phyloP scores from a whole-genome alignment of 2,113 vertebrate genomes.

The Mesocricetus auratus region DNA sequence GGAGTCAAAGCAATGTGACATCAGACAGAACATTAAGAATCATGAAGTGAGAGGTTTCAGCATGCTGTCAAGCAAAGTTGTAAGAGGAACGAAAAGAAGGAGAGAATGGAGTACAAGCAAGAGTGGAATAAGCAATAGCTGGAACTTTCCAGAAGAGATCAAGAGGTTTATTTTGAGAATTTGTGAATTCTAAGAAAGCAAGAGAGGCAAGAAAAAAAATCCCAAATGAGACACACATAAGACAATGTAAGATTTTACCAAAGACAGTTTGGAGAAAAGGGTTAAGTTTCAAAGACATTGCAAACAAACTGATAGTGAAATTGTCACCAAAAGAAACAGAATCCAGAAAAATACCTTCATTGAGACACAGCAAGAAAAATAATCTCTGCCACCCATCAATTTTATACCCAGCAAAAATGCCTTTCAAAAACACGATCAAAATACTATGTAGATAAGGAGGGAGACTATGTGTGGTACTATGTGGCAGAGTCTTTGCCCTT shows the following conservation, averaged over 20 bases:
- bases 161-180: not conserved
- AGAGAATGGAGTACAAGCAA: not conserved
- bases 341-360: not conserved
- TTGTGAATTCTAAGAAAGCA: not conserved
- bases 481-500: not conserved
- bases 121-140: not conserved
- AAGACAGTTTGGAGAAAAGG: not conserved
- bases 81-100: not conserved
- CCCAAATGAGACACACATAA: not conserved
- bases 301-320: not conserved
- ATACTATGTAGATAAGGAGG: not conserved
- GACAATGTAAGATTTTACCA: not conserved
- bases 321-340: not conserved
- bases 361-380: not conserved
- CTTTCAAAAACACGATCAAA: not conserved
- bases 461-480: not conserved
- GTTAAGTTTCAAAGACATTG: not conserved
- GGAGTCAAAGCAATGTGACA: not conserved
- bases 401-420: not conserved
- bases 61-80: not conserved
- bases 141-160: constrained; percentile 37
- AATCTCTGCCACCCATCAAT: not conserved
- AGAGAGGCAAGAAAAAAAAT: not conserved
- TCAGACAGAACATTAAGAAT: not conserved
- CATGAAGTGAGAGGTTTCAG: not conserved